Evolutionary conservation across 2,888 invertebrate species (phyloP), one percentile per base, ranked within the genome.

Genomic region (Cecidostiba fungosa): DNA sequence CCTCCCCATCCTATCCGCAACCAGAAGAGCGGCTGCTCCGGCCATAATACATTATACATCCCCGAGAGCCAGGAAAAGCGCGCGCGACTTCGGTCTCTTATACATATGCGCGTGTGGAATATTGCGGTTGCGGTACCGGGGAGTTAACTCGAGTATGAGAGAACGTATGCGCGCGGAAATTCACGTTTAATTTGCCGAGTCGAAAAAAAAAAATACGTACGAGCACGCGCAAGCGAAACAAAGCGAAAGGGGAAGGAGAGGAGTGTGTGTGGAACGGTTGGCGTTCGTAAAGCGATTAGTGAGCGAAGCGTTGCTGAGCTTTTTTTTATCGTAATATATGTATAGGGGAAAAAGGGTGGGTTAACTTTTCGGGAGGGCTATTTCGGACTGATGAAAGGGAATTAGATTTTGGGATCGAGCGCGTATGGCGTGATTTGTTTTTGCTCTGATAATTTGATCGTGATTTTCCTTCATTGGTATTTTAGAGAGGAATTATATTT

Each of bases 231-330:
- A 70, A 39, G 72, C 69, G 69, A 81, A 72, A 72, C 66, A 50
- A 77, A 79, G 39, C n/a, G 76, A 73, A 66, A 88, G 87, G 83
- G 87, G 85, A 86, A 82, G 79, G 82, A 76, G 85, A 77, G 78
- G 84, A 73, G 70, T 85, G 72, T 8, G 23, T 4, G 29, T 54
- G 47, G 14, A 19, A 47, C n/a, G 50, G 80, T 36, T 32, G 74
- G 26, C 47, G 59, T 77, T 72, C 77, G 69, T 76, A 83, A 77
- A 83, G 77, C 77, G 70, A 78, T 83, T 83, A 83, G 62, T 12
- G n/a, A 16, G 39, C n/a, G 23, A 43, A 26, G 16, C 66, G 29
- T 29, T 66, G 29, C 66, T 29, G 66, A 66, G 66, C 66, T 66
- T 29, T 66, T 69, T 78, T 70, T 26, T 69, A 43, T 70, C 29